Percentiles rank a stretch among this genome's conserved stretches.
These are phyloP conservation scores for Eubucco bourcierii DNA, from an alignment of 2,113 vertebrate species.

Conservation along the genomic window DNA sequence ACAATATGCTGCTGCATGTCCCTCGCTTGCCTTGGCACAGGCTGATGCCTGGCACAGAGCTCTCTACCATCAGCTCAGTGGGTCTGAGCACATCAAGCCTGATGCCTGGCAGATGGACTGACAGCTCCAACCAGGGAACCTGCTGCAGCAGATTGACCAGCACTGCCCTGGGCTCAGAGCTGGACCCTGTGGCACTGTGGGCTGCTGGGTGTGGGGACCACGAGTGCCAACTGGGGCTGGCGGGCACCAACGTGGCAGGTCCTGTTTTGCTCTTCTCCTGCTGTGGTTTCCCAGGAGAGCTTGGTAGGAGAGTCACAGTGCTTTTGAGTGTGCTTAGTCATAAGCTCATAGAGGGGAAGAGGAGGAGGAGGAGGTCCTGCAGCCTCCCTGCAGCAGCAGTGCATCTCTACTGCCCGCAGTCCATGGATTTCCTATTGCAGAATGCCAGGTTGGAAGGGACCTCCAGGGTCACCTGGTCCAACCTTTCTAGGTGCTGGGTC, in stretches of 20 bases:
- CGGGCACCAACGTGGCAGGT: rapidly evolving
- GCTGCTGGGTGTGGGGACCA: not conserved
- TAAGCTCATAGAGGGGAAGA: too few relatives aligned
- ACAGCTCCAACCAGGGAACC: not conserved
- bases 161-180: not conserved
- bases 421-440: too few relatives aligned
- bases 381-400: too few relatives aligned
- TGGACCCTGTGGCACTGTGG: rapidly evolving
- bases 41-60: not conserved
- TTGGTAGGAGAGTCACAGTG: not conserved
- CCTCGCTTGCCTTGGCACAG: not conserved
- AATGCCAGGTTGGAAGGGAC: too few relatives aligned
- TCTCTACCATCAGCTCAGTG: not conserved
- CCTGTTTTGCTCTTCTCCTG: not conserved
- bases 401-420: too few relatives aligned
- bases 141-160: not conserved
- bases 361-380: too few relatives aligned
- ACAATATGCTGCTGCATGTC: not conserved
- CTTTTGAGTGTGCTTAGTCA: too few relatives aligned
- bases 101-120: not conserved
- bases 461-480: too few relatives aligned
- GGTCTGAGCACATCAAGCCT: not conserved
- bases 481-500: too few relatives aligned
- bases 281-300: rapidly evolving
- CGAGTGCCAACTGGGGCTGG: not conserved